Conservation (phyloP, 2,888 invertebrate genomes). For the Dasypolia templi region DNA sequence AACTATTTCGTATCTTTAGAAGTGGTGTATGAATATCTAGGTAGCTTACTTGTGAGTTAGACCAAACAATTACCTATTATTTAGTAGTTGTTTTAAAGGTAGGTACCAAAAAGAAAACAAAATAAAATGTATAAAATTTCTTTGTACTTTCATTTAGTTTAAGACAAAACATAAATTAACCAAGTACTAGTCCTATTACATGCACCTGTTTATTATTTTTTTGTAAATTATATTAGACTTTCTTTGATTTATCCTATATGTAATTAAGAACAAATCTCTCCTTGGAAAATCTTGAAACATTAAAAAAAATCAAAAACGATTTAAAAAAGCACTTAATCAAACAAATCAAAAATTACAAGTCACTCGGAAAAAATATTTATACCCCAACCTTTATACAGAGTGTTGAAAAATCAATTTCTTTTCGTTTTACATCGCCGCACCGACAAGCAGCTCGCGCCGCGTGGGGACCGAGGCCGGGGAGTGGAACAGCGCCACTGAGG, state of each 20-base stretch:
- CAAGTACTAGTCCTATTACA: too few relatives aligned
- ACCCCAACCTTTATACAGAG: constrained; percentile 38
- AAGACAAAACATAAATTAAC: too few relatives aligned
- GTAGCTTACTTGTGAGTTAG: too few relatives aligned
- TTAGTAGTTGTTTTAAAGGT: background rate
- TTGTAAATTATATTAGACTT: too few relatives aligned
- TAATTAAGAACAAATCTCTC: background rate
- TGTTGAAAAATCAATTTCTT: constrained; percentile 63
- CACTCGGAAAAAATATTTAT: constrained; percentile 11
- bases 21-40: background rate
- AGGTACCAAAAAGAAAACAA: background rate
- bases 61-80: background rate
- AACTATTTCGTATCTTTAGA: constrained; percentile 12
- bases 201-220: too few relatives aligned
- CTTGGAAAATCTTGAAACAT: background rate
- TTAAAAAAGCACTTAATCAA: background rate
- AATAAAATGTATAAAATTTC: too few relatives aligned
- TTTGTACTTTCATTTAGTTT: too few relatives aligned
- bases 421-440: constrained; percentile 53
- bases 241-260: background rate
- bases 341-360: constrained; percentile 6
- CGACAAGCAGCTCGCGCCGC: constrained; percentile 41
- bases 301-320: background rate
- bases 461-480: constrained; percentile 15
- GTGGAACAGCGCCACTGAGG: constrained; percentile 67